Conservation (phyloP, 2,888 invertebrate genomes). For the Deladenus siricidicola region DNA sequence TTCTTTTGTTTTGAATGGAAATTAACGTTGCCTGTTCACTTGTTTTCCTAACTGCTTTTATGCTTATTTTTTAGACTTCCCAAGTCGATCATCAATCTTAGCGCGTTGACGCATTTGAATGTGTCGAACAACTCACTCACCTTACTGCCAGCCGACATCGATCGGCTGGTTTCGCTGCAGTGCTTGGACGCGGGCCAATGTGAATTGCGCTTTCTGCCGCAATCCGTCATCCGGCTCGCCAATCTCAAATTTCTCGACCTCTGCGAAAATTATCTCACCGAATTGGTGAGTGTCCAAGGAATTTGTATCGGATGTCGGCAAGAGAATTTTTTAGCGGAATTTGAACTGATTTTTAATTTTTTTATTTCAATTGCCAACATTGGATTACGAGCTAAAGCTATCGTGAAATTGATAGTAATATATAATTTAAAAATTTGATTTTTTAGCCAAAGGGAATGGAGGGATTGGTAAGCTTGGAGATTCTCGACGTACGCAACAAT, state of each 20-base stretch:
- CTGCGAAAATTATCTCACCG: slow-evolving; percentile 90
- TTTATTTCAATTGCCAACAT: too few relatives aligned
- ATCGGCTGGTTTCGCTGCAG: slow-evolving; percentile 77
- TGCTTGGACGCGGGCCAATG: slow-evolving; percentile 94
- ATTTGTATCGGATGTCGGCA: background rate
- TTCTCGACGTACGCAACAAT: slow-evolving; percentile 96
- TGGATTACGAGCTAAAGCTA: too few relatives aligned
- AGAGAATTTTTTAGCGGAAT: too few relatives aligned
- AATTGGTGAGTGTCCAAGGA: slow-evolving; percentile 67
- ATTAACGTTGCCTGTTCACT: too few relatives aligned
- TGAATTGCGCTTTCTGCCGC: slow-evolving; percentile 89
- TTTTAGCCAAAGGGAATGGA: slow-evolving; percentile 78
- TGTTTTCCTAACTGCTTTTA: background rate
- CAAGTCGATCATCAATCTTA: slow-evolving; percentile 83
- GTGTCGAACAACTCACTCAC: slow-evolving; percentile 87
- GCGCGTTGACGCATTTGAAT: slow-evolving; percentile 84
- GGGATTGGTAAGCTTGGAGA: slow-evolving; percentile 80
- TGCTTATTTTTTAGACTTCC: slow-evolving; percentile 73
- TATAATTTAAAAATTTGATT: background rate
- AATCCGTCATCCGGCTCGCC: slow-evolving; percentile 79
- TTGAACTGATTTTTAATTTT: background rate
- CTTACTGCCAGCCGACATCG: slow-evolving; percentile 83
- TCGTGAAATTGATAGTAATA: background rate
- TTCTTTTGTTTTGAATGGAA: background rate
- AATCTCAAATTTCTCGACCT: slow-evolving; percentile 91